Evolutionary conservation across 2,797 vertebrate genomes (phyloP).

Genomic region (Lutjanus argentimaculatus): DNA sequence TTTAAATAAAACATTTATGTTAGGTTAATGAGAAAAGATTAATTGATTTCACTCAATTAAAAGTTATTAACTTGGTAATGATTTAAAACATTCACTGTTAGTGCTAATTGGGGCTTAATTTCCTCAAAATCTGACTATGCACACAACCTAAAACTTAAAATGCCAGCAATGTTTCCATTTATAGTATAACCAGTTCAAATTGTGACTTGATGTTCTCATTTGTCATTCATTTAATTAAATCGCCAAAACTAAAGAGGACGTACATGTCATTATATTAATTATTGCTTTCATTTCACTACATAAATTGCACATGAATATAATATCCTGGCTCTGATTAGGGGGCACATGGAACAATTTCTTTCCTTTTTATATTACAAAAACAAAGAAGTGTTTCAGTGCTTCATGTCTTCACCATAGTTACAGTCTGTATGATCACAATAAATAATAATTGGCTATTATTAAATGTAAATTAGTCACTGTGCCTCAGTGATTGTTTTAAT

Average conservation of each 20-base stretch:
- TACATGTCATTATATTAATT: slow-evolving; percentile 1
- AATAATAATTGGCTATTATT: slow-evolving; percentile 37
- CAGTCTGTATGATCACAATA: slow-evolving; percentile 24
- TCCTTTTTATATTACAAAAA: slow-evolving; percentile 2
- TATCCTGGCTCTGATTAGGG: background rate
- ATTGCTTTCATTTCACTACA: slow-evolving; percentile 10
- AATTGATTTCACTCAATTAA: background rate
- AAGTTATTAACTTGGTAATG: background rate
- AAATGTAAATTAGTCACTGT: slow-evolving; percentile 33
- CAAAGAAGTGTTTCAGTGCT: background rate
- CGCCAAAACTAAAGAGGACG: background rate
- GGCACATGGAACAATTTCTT: background rate
- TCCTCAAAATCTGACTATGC: background rate
- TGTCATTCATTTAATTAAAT: background rate
- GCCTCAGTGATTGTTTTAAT: slow-evolving; percentile 30
- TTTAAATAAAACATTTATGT: too few relatives aligned
- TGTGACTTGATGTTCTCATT: background rate
- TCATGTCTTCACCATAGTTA: slow-evolving; percentile 13
- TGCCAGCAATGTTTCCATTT: background rate
- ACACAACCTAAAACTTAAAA: background rate
- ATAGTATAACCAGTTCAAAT: background rate
- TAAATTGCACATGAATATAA: slow-evolving; percentile 1
- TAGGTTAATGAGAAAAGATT: too few relatives aligned
- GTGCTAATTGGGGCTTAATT: background rate
- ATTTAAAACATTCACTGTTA: background rate